A percentile compares a stretch with the other conserved stretches of the same genome.
Conservation (phyloP, 1,140 invertebrate genomes). For the Muscidifurax raptorellus region DNA sequence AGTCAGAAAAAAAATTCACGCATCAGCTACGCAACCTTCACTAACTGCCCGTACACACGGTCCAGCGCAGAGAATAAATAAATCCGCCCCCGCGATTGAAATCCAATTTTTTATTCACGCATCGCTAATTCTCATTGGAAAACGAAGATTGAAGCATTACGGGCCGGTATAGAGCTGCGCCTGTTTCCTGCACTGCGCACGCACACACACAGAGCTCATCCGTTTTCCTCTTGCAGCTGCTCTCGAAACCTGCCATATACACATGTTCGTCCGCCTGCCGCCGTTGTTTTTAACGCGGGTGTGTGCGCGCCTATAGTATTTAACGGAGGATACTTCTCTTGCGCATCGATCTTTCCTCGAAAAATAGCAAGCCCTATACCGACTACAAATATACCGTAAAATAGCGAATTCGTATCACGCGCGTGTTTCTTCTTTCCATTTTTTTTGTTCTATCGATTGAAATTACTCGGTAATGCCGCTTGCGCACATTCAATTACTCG, state of each 20-base stretch:
- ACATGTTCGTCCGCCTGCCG: slow-evolving; percentile 3
- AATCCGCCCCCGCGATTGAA: slow-evolving; percentile 43
- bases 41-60: neutral
- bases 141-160: slow-evolving; percentile 44
- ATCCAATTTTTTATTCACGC: slow-evolving; percentile 54
- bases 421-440: neutral
- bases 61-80: slow-evolving; percentile 8
- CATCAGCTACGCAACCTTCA: neutral
- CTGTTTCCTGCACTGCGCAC: neutral
- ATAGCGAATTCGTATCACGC: neutral
- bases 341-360: neutral
- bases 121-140: slow-evolving; percentile 51
- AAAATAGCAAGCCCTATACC: neutral
- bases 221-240: slow-evolving; percentile 16
- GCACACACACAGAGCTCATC: neutral
- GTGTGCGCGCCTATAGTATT: neutral
- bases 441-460: neutral
- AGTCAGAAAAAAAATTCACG: neutral
- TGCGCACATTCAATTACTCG: neutral
- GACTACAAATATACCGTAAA: neutral
- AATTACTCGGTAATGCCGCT: neutral
- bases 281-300: neutral
- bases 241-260: neutral
- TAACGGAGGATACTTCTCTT: neutral
- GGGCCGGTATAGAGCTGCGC: neutral